Percentiles rank a stretch among this genome's conserved stretches.
Conservation (phyloP, 2,797 vertebrate genomes). For the Sebastolobus altivelis region DNA sequence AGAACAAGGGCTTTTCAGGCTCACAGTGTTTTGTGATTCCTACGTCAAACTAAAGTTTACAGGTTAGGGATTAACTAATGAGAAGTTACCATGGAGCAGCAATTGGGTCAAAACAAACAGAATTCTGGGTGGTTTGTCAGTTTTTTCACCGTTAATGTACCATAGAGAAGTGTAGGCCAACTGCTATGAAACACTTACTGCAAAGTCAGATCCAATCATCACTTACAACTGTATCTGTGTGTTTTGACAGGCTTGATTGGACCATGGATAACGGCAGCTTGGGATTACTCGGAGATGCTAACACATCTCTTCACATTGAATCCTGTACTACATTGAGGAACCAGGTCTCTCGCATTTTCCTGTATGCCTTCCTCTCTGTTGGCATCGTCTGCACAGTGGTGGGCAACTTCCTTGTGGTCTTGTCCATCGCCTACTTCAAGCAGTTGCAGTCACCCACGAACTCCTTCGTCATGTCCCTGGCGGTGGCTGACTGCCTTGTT, state of each 20-base stretch:
- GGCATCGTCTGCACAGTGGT: constrained; percentile 84
- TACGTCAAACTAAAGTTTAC: constrained; percentile 15
- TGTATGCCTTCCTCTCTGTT: constrained; percentile 78
- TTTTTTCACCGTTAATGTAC: constrained; percentile 7
- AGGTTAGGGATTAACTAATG: constrained; percentile 33
- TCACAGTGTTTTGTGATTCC: constrained; percentile 9
- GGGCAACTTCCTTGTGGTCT: constrained; percentile 88
- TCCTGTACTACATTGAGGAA: constrained; percentile 72
- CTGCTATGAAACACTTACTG: not conserved
- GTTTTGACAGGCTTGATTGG: constrained; percentile 64
- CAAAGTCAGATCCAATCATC: constrained; percentile 19
- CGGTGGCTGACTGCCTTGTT: constrained; percentile 88
- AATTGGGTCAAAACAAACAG: constrained; percentile 20
- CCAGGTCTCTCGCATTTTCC: constrained; percentile 66
- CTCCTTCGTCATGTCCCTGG: constrained; percentile 86
- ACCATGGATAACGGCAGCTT: constrained; percentile 81
- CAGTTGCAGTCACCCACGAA: constrained; percentile 88
- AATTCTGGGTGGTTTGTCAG: constrained; percentile 39
- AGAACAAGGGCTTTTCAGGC: not conserved
- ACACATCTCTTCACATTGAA: constrained; percentile 69
- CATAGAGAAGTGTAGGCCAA: constrained; percentile 13
- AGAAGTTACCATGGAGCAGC: constrained; percentile 24
- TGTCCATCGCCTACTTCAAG: constrained; percentile 87
- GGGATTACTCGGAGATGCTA: constrained; percentile 52
- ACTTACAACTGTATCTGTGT: constrained; percentile 46